A percentile compares a stretch with the other conserved stretches of the same genome.
These are phyloP conservation scores for Pollenia labialis DNA, from an alignment of 2,888 invertebrate genomes.

Conservation along the genomic window DNA sequence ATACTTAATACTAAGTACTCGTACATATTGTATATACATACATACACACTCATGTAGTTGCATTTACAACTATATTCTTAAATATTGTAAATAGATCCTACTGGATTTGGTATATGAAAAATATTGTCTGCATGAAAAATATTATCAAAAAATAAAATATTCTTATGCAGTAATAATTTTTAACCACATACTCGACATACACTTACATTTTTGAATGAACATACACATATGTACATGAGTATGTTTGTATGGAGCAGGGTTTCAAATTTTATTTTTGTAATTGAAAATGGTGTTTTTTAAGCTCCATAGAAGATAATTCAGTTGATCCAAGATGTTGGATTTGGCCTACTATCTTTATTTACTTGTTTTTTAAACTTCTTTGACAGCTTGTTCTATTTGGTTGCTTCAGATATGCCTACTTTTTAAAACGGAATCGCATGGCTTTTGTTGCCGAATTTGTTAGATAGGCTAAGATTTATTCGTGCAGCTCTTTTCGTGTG, in stretches of 20 bases:
- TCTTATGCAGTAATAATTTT: slow-evolving; percentile 47
- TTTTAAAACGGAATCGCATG: no score
- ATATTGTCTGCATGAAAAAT: slow-evolving; percentile 32
- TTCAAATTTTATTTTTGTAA: no score
- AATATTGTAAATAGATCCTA: not conserved
- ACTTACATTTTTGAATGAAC: not conserved
- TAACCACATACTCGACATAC: not conserved
- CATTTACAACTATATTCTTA: not conserved
- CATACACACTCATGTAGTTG: not conserved
- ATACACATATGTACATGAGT: not conserved
- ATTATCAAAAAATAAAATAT: slow-evolving; percentile 12
- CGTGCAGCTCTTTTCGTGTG: no score
- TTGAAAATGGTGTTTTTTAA: no score
- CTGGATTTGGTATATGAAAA: not conserved
- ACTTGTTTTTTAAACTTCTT: no score
- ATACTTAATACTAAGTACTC: slow-evolving; percentile 4
- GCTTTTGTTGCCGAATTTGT: no score
- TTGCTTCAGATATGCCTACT: no score
- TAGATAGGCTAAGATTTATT: no score
- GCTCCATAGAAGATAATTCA: no score
- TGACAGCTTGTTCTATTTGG: no score
- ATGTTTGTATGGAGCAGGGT: not conserved
- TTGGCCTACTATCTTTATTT: no score
- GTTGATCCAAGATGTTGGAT: no score
- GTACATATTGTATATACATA: not conserved